Conservation (phyloP, 2,888 invertebrate species). For the Pristionchus maxplancki region DNA sequence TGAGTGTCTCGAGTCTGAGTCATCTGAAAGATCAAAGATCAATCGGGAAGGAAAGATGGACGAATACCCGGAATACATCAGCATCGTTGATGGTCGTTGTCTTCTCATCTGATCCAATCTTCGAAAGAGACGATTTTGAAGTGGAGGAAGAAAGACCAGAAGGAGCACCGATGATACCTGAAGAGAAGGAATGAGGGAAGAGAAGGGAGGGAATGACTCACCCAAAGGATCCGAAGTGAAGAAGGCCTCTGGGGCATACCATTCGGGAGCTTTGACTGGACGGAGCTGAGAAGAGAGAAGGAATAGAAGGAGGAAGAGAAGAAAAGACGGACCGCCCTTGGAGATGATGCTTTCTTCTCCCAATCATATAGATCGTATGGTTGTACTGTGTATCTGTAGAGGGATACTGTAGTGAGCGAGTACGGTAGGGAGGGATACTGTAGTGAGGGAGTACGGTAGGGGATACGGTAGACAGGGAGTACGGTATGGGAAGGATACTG, state of each 20-base stretch:
- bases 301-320: not conserved
- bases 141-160: not conserved
- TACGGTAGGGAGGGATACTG: not conserved
- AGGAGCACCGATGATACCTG: not conserved
- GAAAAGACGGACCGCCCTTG: not conserved
- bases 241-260: not conserved
- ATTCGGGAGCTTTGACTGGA: not conserved
- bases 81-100: not conserved
- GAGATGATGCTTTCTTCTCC: not conserved
- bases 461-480: constrained; percentile 1
- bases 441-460: not conserved
- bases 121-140: not conserved
- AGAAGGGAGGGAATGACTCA: not conserved
- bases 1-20: too few relatives aligned
- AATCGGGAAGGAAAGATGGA: not conserved
- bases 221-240: constrained; percentile 15
- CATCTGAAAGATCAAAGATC: constrained; percentile 11
- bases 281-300: not conserved
- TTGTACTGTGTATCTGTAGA: not conserved
- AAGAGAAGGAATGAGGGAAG: not conserved
- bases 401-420: not conserved
- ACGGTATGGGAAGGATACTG: not conserved
- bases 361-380: constrained; percentile 3
- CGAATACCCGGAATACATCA: not conserved
- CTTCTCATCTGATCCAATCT: not conserved